Evolutionary conservation across 2,113 vertebrate species (phyloP), one percentile per base, ranked within the genome.

Genomic region (Labeo rohita): DNA sequence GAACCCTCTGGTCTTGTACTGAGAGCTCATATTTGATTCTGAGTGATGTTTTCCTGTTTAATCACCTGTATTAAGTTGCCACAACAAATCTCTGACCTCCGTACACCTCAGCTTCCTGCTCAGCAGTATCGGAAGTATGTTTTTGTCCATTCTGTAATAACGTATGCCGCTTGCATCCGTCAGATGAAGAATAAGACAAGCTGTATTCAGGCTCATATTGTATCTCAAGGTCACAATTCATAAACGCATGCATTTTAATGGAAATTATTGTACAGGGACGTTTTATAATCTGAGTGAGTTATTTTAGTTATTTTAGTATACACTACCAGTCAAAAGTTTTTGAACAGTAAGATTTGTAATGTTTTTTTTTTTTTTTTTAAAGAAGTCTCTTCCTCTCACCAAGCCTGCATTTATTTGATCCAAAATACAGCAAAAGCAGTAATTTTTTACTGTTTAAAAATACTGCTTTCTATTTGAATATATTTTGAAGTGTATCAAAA

Each of bases 21-120:
- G 56, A 65, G 43, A 65, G 56, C 11, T 43, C 13, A 12, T 79
- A 79, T 36, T 59, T 59, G 76, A 52, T 34, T 76, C 45, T 77
- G 23, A 77, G 47, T 34, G 1, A 21, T 45, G n/a, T 79, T 61
- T 80, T 80, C 43, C 78, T 80, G 78, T 65, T 65, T 45, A 28
- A 18, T 21, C 34, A 65, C 39, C 59, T 65, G 56, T 80, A 28
- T 80, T 28, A 80, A n/a, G 18, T 23, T 59, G 28, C 56, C 52
- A 18, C 8, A 61, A 9, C 56, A 80, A n/a, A 80, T 8, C 21
- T 36, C 56, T 78, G 16, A 21, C 75, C 16, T 78, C 16, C 21
- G 28, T 56, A 28, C n/a, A 56, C 75, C 34, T 78, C 8, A 6
- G 28, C 36, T 77, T 77, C 47, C 23, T 15, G n/a, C 47, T 76